These are phyloP conservation scores for Helleia helle DNA, from an alignment of 2,888 invertebrate genomes.

Conservation along the genomic window DNA sequence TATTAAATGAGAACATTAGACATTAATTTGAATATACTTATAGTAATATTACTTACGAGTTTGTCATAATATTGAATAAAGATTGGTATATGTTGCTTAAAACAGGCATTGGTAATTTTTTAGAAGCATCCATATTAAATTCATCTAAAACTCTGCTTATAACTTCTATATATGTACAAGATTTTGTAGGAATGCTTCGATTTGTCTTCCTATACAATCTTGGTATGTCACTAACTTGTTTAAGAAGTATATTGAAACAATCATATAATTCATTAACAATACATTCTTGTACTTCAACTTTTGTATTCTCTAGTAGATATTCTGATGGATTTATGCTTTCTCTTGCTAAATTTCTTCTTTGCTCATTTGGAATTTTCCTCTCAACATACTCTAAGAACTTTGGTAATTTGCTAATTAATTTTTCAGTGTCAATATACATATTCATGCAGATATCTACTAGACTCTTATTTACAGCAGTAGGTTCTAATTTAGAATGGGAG, in stretches of 20 bases:
- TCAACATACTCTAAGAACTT: conserved; percentile 38
- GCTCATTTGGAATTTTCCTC: conserved; percentile 35
- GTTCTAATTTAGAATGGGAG: conserved; percentile 37
- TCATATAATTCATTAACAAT: conserved; percentile 55
- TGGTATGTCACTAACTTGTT: conserved; percentile 94
- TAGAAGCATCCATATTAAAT: conserved; percentile 68
- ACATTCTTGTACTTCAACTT: conserved; percentile 45
- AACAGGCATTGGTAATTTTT: conserved; percentile 44
- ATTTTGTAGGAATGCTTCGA: conserved; percentile 85
- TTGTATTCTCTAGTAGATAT: conserved; percentile 33
- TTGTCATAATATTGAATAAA: conserved; percentile 66
- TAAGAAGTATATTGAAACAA: conserved; percentile 74
- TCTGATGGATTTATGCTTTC: conserved; percentile 44
- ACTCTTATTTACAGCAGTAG: conserved; percentile 41
- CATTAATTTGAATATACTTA: background rate
- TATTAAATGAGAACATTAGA: background rate
- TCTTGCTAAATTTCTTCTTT: conserved; percentile 33
- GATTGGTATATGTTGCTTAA: conserved; percentile 43
- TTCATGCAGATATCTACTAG: conserved; percentile 53
- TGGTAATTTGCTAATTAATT: conserved; percentile 41
- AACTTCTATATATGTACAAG: conserved; percentile 85
- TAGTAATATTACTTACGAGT: conserved; percentile 62
- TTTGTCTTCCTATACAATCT: conserved; percentile 94
- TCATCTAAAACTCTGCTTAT: conserved; percentile 75
- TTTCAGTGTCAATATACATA: conserved; percentile 46